Evolutionary conservation across 2,113 vertebrate species (phyloP).

Genomic region (Dunckerocampus dactyliophorus): DNA sequence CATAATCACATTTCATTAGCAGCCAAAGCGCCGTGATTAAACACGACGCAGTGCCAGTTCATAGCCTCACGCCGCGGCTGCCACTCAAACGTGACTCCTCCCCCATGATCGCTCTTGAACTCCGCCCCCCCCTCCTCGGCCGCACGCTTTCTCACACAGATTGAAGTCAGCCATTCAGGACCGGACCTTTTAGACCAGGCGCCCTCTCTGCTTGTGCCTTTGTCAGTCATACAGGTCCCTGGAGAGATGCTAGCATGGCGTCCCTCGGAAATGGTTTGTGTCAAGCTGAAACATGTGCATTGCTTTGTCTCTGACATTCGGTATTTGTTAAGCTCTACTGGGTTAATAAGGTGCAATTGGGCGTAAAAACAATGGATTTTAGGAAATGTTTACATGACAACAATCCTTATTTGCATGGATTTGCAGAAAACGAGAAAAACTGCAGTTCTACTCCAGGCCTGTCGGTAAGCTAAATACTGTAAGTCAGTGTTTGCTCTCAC

Average conservation of each 20-base stretch:
- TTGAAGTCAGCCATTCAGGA: constrained; percentile 61
- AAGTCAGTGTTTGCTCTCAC: too few relatives aligned
- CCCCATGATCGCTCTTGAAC: constrained; percentile 57
- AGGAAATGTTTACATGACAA: too few relatives aligned
- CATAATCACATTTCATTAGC: constrained; percentile 99
- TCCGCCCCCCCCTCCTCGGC: background rate
- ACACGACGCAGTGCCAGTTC: constrained; percentile 89
- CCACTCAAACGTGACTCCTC: constrained; percentile 51
- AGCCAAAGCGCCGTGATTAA: constrained; percentile 96
- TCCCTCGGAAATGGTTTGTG: background rate
- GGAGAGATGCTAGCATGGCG: constrained; percentile 21
- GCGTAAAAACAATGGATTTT: background rate
- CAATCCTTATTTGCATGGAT: too few relatives aligned
- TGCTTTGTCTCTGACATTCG: too few relatives aligned
- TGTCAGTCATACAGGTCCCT: constrained; percentile 54
- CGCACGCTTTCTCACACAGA: constrained; percentile 36
- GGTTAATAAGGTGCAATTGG: too few relatives aligned
- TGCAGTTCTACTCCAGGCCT: too few relatives aligned
- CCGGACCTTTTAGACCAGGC: constrained; percentile 56
- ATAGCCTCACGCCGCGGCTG: constrained; percentile 53
- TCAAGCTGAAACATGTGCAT: too few relatives aligned
- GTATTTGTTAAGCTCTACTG: too few relatives aligned
- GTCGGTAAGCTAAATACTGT: too few relatives aligned
- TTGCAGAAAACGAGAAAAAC: too few relatives aligned
- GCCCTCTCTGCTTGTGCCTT: constrained; percentile 41